These are phyloP conservation scores for Clitarchus hookeri DNA, from an alignment of 2,888 invertebrate species.

Conservation along the genomic window DNA sequence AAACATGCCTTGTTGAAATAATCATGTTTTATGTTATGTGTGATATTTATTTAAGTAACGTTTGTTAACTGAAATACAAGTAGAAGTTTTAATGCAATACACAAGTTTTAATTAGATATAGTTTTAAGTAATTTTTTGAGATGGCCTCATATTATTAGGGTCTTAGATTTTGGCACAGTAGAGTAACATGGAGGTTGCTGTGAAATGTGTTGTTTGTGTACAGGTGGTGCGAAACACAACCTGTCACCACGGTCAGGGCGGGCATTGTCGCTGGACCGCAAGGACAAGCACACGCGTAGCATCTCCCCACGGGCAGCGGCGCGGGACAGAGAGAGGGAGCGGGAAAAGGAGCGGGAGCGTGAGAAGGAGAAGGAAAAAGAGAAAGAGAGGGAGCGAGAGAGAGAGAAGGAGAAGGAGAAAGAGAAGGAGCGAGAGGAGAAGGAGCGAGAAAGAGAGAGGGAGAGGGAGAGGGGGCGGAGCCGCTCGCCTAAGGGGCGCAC, in stretches of 20 bases:
- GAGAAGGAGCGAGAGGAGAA: conserved; percentile 52
- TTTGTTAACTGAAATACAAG: too few relatives aligned
- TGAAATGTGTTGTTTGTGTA: too few relatives aligned
- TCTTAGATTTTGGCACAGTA: too few relatives aligned
- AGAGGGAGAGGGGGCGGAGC: conserved; percentile 51
- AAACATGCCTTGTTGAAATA: too few relatives aligned
- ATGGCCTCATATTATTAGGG: too few relatives aligned
- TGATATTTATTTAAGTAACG: too few relatives aligned
- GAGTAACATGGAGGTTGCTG: too few relatives aligned
- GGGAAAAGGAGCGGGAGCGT: conserved; percentile 47
- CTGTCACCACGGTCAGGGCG: conserved; percentile 40
- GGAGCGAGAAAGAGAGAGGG: conserved; percentile 54
- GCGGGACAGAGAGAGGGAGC: conserved; percentile 48
- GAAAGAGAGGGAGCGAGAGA: conserved; percentile 48
- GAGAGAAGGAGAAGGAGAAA: conserved; percentile 51
- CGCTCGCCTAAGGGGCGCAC: conserved; percentile 35
- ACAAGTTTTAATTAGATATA: too few relatives aligned
- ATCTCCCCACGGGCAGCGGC: conserved; percentile 41
- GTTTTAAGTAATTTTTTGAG: too few relatives aligned
- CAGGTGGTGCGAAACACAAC: conserved; percentile 31
- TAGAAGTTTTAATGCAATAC: too few relatives aligned
- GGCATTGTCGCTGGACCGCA: conserved; percentile 41
- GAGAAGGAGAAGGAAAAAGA: conserved; percentile 53
- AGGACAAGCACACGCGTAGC: conserved; percentile 44
- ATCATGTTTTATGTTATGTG: too few relatives aligned